These are phyloP conservation scores for Galago senegalensis DNA, from an alignment of 2,797 vertebrate genomes.

Conservation along the genomic window DNA sequence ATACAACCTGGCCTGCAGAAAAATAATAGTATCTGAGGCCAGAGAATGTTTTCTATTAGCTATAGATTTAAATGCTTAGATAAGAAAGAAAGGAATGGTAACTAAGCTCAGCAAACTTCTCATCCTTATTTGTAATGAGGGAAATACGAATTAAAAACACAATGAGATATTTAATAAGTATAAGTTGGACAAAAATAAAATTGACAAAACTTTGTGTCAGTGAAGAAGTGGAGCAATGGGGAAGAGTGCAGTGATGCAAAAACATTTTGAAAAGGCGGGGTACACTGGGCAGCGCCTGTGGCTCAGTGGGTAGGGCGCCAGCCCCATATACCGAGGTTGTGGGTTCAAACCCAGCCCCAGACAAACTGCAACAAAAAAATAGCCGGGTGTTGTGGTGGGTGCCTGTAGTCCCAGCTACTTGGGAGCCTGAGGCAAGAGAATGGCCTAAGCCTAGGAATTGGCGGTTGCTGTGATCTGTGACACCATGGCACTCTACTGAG, in stretches of 20 bases:
- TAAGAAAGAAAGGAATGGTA: not conserved
- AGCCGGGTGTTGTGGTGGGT: accelerated
- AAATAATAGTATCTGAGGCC: not conserved
- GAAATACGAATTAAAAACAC: not conserved
- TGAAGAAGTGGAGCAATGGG: not conserved
- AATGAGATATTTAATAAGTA: not conserved
- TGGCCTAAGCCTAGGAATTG: too few species aligned
- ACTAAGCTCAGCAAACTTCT: not conserved
- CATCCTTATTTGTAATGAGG: not conserved
- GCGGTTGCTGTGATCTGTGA: too few species aligned
- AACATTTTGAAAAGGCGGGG: not conserved
- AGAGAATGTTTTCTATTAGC: not conserved
- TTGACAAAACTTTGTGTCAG: not conserved
- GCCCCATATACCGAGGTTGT: too few species aligned
- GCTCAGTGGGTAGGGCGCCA: too few species aligned
- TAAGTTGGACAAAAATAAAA: not conserved
- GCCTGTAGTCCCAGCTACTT: too few species aligned
- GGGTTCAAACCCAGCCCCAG: too few species aligned
- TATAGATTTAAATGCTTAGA: not conserved
- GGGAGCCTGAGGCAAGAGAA: too few species aligned
- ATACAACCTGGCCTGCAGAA: not conserved
- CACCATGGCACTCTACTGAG: too few species aligned
- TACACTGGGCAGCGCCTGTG: too few species aligned
- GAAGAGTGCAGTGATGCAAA: not conserved
- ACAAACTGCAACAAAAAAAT: too few species aligned